Evolutionary conservation across 2,797 vertebrate genomes (phyloP).

Genomic region (Harpagifer antarcticus): DNA sequence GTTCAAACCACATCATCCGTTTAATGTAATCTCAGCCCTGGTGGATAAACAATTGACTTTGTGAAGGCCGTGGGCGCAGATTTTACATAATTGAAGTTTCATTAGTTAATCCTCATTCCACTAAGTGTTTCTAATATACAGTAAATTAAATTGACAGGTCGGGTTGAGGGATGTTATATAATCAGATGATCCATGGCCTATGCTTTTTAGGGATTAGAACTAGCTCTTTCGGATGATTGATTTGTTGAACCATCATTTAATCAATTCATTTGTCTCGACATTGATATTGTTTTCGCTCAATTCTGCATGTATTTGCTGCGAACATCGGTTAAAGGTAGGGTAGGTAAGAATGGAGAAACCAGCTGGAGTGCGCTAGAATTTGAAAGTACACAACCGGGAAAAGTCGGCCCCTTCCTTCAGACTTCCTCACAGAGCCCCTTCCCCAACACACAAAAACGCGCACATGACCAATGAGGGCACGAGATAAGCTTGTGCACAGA

Average conservation of each 20-base stretch:
- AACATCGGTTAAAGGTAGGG: not conserved
- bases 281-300: not conserved
- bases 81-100: slow-evolving; percentile 44
- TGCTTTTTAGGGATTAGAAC: slow-evolving; percentile 29
- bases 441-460: too few relatives aligned
- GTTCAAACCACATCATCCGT: slow-evolving; percentile 72
- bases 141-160: slow-evolving; percentile 52
- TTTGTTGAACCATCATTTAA: slow-evolving; percentile 23
- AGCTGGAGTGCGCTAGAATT: too few relatives aligned
- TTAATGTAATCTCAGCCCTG: slow-evolving; percentile 58
- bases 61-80: slow-evolving; percentile 30
- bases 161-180: slow-evolving; percentile 29
- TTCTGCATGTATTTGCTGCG: not conserved
- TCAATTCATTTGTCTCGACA: not conserved
- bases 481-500: too few relatives aligned
- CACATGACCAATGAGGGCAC: too few relatives aligned
- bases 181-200: slow-evolving; percentile 30
- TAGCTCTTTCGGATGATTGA: slow-evolving; percentile 13
- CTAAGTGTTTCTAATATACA: slow-evolving; percentile 57
- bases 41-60: slow-evolving; percentile 66
- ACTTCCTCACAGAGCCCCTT: too few relatives aligned
- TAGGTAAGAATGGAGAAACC: too few relatives aligned
- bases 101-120: slow-evolving; percentile 69
- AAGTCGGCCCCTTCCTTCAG: too few relatives aligned
- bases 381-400: too few relatives aligned